Evolutionary conservation across 30 jellyfish, hydroid and myxozoan genomes (phyloP), one percentile per base, ranked within the genome.

Genomic region (Aurelia aurita complex sp. Pacific): DNA sequence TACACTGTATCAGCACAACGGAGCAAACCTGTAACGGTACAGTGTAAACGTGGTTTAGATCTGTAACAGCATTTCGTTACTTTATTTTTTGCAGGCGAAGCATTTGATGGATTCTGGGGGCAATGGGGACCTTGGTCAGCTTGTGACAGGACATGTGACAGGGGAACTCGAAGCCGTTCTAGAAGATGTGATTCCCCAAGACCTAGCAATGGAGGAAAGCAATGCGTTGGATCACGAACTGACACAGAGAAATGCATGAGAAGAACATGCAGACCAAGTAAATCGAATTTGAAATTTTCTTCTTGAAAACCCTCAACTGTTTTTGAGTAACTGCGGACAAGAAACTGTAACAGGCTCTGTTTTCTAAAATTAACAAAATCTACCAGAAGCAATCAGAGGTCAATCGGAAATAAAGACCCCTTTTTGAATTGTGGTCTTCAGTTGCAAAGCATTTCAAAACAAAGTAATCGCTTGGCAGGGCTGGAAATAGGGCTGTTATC

Each of bases 71-170:
- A 4, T 17, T 17, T 63, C 35, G 72, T 17, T 63, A 29, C 72
- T 12, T 63, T 18, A 10, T 68, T 16, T 0, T 68, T 23, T 68
- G 23, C 43, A 61, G 90, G 19, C 1, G 83, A 68, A 19, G 32
- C 62, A 10, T 46, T 67, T 50, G 90, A 81, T 67, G 90, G 90
- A 13, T 34, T n/a, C 34, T 81, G 90, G 90, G 79, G 90, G 6
- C 34, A 52, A 15, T 81, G 90, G 90, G 17, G 65, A 13, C 53
- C 84, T 50, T 81, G 90, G 90, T 32, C 60, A 12, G 33, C 35
- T 10, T 81, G 90, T 67, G 69, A 82, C 11, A 57, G 52, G 11
- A 33, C 83, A 4, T 81, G 90, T 54, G 90, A 67, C n/a, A 40
- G 11, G 4, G 90, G 90, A 8, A 81, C 79, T n/a, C 34, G 75